These are phyloP conservation scores for Synodontis membranacea DNA, from an alignment of 2,113 vertebrate species.

Conservation along the genomic window DNA sequence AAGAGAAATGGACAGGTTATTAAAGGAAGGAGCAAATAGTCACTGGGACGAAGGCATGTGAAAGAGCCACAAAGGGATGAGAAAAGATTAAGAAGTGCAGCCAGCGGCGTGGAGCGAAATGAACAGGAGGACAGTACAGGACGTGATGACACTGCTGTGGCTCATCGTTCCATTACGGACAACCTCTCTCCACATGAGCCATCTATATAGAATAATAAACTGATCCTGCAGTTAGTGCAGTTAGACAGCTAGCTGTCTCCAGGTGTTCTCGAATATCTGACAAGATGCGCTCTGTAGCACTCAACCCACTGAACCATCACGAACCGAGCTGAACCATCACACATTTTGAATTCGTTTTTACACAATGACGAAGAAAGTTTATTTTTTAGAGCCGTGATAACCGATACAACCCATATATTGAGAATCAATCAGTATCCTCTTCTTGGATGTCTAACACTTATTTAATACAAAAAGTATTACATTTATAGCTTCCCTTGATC, in stretches of 20 bases:
- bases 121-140: not conserved
- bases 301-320: not conserved
- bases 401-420: not conserved
- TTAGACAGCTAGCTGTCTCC: not conserved
- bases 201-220: not conserved
- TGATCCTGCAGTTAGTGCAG: not conserved
- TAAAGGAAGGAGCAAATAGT: not conserved
- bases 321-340: not conserved
- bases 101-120: not conserved
- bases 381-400: not conserved
- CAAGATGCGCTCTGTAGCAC: not conserved
- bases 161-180: not conserved
- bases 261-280: not conserved
- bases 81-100: not conserved
- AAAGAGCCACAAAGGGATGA: not conserved
- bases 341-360: not conserved
- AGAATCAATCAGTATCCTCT: no score
- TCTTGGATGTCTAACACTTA: no score
- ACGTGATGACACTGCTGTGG: not conserved
- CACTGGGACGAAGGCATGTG: not conserved
- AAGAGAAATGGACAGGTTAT: conserved; percentile 27
- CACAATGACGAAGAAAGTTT: not conserved
- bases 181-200: not conserved
- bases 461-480: not conserved
- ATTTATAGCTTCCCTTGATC: not conserved